Percentiles rank a stretch among this genome's conserved stretches.
phyloP scores from a whole-genome alignment of 2,888 invertebrate genomes.

The Epirrhoe tristata region DNA sequence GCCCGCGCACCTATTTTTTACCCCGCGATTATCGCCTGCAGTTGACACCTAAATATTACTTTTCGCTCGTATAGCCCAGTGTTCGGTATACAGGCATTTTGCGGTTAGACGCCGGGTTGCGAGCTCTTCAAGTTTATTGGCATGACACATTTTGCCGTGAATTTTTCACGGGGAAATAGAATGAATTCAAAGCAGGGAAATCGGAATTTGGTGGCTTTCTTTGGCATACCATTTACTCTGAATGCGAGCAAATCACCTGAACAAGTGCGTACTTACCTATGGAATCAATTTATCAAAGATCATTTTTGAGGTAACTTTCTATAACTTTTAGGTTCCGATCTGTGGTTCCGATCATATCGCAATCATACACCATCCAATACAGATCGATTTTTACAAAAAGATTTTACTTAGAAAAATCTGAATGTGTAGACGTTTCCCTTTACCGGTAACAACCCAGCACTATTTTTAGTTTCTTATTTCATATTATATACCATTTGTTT shows the following conservation, averaged over 20 bases:
- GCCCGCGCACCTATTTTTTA: conserved; percentile 76
- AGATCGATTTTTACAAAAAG: too few relatives aligned
- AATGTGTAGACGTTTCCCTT: too few relatives aligned
- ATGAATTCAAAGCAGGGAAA: conserved; percentile 51
- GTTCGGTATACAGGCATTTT: conserved; percentile 69
- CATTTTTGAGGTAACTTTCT: not conserved
- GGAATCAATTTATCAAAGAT: conserved; percentile 22
- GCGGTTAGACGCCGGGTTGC: conserved; percentile 61
- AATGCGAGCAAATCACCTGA: conserved; percentile 33
- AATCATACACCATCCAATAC: too few relatives aligned
- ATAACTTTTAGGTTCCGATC: not conserved
- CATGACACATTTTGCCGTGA: conserved; percentile 65
- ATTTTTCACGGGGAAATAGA: conserved; percentile 55
- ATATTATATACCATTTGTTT: conserved; percentile 53
- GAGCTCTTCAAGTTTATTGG: conserved; percentile 76
- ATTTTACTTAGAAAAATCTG: too few relatives aligned
- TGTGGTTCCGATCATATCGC: too few relatives aligned
- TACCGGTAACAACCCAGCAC: too few relatives aligned
- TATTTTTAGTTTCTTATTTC: conserved; percentile 7
- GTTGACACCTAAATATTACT: conserved; percentile 85
- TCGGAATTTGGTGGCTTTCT: conserved; percentile 43
- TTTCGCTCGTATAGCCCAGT: conserved; percentile 65
- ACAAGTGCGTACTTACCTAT: conserved; percentile 12
- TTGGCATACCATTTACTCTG: conserved; percentile 37
- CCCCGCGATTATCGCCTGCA: conserved; percentile 82